phyloP scores from a whole-genome alignment of 2,888 invertebrate species.

The Esperia sulphurella region DNA sequence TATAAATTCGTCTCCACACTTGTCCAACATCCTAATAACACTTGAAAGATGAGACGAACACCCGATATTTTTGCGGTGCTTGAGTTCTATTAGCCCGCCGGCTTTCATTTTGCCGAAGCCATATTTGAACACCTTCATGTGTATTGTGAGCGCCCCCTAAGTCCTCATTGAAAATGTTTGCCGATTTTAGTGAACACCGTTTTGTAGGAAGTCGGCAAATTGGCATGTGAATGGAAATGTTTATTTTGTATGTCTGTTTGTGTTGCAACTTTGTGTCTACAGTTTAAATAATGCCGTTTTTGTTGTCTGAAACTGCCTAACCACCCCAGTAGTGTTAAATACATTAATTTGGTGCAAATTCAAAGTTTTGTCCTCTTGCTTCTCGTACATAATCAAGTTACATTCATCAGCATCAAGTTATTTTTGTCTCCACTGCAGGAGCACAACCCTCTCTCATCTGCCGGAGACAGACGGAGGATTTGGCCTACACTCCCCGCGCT shows the following conservation, averaged over 20 bases:
- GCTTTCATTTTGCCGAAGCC: slow-evolving; percentile 48
- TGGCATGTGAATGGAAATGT: slow-evolving; percentile 9
- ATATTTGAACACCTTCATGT: slow-evolving; percentile 56
- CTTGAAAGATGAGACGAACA: slow-evolving; percentile 17
- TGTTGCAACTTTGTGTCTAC: neutral
- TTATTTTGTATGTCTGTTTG: slow-evolving; percentile 8
- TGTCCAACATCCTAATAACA: slow-evolving; percentile 9
- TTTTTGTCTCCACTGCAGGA: no score
- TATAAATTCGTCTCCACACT: slow-evolving; percentile 10
- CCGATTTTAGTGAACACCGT: slow-evolving; percentile 10
- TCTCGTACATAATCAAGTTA: no score
- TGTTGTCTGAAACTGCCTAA: no score
- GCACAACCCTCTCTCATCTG: no score
- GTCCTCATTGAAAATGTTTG: slow-evolving; percentile 11
- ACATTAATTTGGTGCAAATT: no score
- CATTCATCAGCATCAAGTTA: no score
- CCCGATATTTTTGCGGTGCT: slow-evolving; percentile 17
- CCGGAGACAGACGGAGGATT: no score
- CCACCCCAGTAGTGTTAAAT: no score
- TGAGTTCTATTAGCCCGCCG: slow-evolving; percentile 29
- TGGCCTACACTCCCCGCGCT: no score
- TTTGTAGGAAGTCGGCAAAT: slow-evolving; percentile 12
- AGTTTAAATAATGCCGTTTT: no score
- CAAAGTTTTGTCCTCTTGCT: no score
- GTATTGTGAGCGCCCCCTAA: slow-evolving; percentile 16